Percentiles rank a stretch among this genome's conserved stretches.
phyloP scores from a whole-genome alignment of 2,797 vertebrate genomes.

The Lacerta viridis region DNA sequence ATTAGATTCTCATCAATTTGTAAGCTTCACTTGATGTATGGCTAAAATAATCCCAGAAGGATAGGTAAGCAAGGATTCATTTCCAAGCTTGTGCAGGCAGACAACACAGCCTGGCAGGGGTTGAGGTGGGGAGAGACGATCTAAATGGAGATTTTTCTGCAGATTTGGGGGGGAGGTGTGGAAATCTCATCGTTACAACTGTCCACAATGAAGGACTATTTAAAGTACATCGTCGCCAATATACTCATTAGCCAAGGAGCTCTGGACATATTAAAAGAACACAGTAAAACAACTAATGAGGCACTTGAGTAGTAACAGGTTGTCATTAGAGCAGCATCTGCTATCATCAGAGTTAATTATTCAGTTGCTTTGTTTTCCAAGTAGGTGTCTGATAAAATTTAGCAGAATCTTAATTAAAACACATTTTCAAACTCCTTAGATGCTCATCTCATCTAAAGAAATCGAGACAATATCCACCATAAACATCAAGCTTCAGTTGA shows the following conservation, averaged over 20 bases:
- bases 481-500: conserved; percentile 86
- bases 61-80: conserved; percentile 73
- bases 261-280: conserved; percentile 84
- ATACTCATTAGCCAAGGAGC: conserved; percentile 80
- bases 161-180: conserved; percentile 23
- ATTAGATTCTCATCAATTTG: conserved; percentile 88
- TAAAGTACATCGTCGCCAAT: conserved; percentile 73
- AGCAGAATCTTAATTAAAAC: conserved; percentile 92
- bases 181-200: conserved; percentile 52
- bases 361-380: conserved; percentile 90
- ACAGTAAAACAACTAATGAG: conserved; percentile 85
- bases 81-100: conserved; percentile 62
- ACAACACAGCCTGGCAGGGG: conserved; percentile 3
- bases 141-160: conserved; percentile 53
- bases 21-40: conserved; percentile 84
- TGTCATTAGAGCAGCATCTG: conserved; percentile 91
- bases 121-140: conserved; percentile 32
- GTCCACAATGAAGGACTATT: conserved; percentile 69
- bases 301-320: conserved; percentile 88
- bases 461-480: conserved; percentile 85
- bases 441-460: conserved; percentile 87
- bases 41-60: conserved; percentile 85
- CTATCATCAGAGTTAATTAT: conserved; percentile 91
- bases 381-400: conserved; percentile 90
- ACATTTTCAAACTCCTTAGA: conserved; percentile 88